These are phyloP conservation scores for Seriola quinqueradiata DNA, from an alignment of 2,113 vertebrate species.

Conservation along the genomic window DNA sequence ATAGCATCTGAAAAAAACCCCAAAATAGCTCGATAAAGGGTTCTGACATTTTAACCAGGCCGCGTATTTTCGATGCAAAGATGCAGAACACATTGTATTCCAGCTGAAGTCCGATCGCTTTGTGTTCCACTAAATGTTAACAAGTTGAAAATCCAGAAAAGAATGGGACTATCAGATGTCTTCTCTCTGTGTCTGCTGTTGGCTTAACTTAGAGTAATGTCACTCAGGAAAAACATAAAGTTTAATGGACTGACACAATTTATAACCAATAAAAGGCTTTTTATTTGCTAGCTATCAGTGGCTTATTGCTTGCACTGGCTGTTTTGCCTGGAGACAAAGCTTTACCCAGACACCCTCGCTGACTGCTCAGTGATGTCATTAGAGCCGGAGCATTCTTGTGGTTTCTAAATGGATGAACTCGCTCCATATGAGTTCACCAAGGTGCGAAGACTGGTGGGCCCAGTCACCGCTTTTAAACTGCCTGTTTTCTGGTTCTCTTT, in stretches of 20 bases:
- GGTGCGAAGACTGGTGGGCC: constrained; percentile 41
- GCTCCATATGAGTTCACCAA: constrained; percentile 59
- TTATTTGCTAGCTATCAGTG: constrained; percentile 72
- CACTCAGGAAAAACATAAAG: constrained; percentile 68
- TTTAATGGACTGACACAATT: constrained; percentile 69
- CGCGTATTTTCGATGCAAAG: constrained; percentile 12
- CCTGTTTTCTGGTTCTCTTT: constrained; percentile 18
- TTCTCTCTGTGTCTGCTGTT: constrained; percentile 45
- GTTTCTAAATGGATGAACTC: constrained; percentile 61
- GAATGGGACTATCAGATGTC: constrained; percentile 29
- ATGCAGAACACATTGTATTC: constrained; percentile 2
- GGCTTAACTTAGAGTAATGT: constrained; percentile 44
- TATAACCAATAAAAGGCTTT: constrained; percentile 75
- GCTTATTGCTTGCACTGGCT: constrained; percentile 58
- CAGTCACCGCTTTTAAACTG: constrained; percentile 37
- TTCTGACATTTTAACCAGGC: constrained; percentile 24
- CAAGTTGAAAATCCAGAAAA: constrained; percentile 38
- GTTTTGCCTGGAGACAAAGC: constrained; percentile 68
- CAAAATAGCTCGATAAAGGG: constrained; percentile 2
- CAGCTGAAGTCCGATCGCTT: background rate
- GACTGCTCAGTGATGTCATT: constrained; percentile 71
- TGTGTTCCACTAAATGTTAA: constrained; percentile 28
- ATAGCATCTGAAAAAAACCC: background rate
- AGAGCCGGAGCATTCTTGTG: constrained; percentile 57
- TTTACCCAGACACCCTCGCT: constrained; percentile 60